These are phyloP conservation scores for Girardinichthys multiradiatus DNA, from an alignment of 2,113 vertebrate species.

Conservation along the genomic window DNA sequence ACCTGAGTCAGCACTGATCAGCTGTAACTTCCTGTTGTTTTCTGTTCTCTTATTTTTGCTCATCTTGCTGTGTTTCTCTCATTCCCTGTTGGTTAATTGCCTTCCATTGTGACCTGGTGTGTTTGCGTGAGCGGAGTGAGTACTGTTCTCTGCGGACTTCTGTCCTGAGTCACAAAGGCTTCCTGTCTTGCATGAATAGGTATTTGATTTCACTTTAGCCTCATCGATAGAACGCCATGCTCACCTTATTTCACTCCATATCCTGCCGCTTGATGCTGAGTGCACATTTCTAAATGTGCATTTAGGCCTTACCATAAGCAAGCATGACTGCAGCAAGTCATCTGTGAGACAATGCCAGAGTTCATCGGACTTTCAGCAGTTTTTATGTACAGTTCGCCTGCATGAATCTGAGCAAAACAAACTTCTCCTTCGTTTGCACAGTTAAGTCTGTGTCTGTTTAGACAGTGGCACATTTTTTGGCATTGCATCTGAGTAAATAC, in stretches of 20 bases:
- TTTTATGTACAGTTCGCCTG: conserved; percentile 3
- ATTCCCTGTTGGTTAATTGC: conserved; percentile 77
- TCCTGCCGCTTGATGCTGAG: conserved; percentile 28
- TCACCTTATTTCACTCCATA: conserved; percentile 46
- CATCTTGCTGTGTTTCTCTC: conserved; percentile 83
- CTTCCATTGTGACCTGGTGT: conserved; percentile 79
- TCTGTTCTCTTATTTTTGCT: conserved; percentile 60
- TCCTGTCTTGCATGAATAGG: conserved; percentile 88
- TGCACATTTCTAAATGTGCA: conserved; percentile 59
- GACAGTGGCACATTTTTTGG: conserved; percentile 6
- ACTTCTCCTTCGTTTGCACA: background rate
- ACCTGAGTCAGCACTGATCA: conserved; percentile 48
- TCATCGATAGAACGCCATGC: conserved; percentile 53
- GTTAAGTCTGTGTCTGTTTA: background rate
- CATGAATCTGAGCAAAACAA: background rate
- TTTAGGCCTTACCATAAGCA: conserved; percentile 16
- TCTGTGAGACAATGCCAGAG: conserved; percentile 58
- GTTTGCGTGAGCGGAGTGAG: conserved; percentile 83
- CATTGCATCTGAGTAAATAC: conserved; percentile 8
- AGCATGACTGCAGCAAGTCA: conserved; percentile 26
- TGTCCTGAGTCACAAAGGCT: conserved; percentile 77
- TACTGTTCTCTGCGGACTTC: conserved; percentile 75
- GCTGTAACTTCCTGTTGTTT: conserved; percentile 53
- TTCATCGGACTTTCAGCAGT: background rate
- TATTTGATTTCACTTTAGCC: conserved; percentile 81